Base-by-base conservation (phyloP, 1,140 invertebrate species). In the Brachionus plicatilis region DNA sequence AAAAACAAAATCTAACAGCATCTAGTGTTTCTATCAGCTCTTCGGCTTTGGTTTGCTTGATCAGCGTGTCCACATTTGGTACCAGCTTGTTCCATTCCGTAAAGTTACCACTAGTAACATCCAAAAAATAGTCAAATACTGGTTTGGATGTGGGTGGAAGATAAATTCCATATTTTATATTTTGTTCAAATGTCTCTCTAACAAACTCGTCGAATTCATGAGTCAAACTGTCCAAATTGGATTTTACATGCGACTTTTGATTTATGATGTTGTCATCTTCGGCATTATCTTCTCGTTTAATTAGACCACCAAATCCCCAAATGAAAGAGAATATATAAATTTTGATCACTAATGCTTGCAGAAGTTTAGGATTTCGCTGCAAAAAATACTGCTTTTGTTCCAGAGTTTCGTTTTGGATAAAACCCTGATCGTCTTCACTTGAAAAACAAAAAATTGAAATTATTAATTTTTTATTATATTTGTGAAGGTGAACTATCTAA, bases 251-350 rank as follows among this genome's bases (percentile, higher is more conserved):
- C n/a, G 37, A 80, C 68, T 85, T 85, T 80, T 80, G 75, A 45
- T 80, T 79, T 14, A 85, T 85, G 3, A 79, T 79, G 41, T 85
- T 80, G 37, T 85, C 88, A 17, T 89, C 88, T 78, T 90, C 89
- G 43, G 86, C 85, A 82, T 89, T 88, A 53, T 90, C 89, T 83
- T 87, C 86, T n/a, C 89, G 86, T 33, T 91, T 88, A 2, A 94
- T 90, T 87, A 94, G 94, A 0, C 93, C 93, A 33, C 93, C 93
- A 8, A 94, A 87, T 0, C 92, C 90, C 94, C 94, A 95, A 3
- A 94, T 87, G 86, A 92, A 93, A 7, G 91, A 90, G 86, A 93
- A 93, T 65, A 93, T 89, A 86, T 93, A 93, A 8, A 91, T 91
- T 86, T 93, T 92, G 11, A 89, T 91, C 5, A 94, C 87, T 83